These are phyloP conservation scores for Myxocyprinus asiaticus DNA, from an alignment of 2,113 vertebrate genomes.

Conservation along the genomic window DNA sequence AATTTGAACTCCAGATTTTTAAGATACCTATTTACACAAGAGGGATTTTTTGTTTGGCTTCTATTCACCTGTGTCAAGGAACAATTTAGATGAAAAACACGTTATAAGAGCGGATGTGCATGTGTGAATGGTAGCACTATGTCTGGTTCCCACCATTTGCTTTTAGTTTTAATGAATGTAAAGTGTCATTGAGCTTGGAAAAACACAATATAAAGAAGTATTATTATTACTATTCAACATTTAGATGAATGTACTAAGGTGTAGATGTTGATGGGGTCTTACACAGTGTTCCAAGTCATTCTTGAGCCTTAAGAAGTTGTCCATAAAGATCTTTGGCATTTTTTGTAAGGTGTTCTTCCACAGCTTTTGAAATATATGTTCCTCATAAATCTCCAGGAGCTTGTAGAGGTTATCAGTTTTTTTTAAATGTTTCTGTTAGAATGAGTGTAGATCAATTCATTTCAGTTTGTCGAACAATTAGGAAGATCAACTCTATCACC, in stretches of 20 bases:
- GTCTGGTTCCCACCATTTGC: neutral
- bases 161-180: neutral
- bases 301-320: constrained; percentile 65
- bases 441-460: neutral
- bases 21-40: constrained; percentile 64
- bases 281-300: constrained; percentile 67
- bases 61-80: constrained; percentile 24
- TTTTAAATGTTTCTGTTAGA: neutral
- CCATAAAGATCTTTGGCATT: constrained; percentile 51
- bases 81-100: neutral
- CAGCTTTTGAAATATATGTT: constrained; percentile 66
- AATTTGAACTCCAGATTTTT: constrained; percentile 62
- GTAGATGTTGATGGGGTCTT: constrained; percentile 59
- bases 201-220: too few relatives aligned
- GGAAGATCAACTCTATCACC: too few relatives aligned
- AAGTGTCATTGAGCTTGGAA: too few relatives aligned
- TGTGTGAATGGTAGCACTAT: neutral
- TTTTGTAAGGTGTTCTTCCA: constrained; percentile 42
- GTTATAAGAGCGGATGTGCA: neutral
- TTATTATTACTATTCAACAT: too few relatives aligned
- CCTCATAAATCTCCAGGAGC: constrained; percentile 73
- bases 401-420: constrained; percentile 34
- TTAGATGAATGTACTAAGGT: neutral
- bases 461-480: neutral
- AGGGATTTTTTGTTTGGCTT: constrained; percentile 62